Percentiles rank a stretch among this genome's conserved stretches.
These are phyloP conservation scores for Leptinotarsa lineolata DNA, from an alignment of 1,140 invertebrate genomes.

Conservation along the genomic window DNA sequence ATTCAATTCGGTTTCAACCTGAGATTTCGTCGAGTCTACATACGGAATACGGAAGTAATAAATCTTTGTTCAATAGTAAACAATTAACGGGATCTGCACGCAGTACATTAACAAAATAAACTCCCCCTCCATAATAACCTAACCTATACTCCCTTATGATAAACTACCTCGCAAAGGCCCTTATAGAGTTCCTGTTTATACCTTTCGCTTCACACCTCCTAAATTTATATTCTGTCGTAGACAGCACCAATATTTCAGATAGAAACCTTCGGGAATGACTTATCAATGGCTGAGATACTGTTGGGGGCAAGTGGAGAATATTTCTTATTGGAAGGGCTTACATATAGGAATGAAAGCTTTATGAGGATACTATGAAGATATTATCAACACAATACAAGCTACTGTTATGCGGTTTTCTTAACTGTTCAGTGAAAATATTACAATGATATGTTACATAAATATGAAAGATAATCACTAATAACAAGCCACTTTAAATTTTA, in stretches of 20 bases:
- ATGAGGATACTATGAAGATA: too few species aligned
- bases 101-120: slow-evolving; percentile 27
- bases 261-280: slow-evolving; percentile 22
- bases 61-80: slow-evolving; percentile 21
- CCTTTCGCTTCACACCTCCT: slow-evolving; percentile 26
- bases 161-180: slow-evolving; percentile 13
- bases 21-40: neutral
- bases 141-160: slow-evolving; percentile 14
- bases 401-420: too few species aligned
- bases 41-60: slow-evolving; percentile 4
- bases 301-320: neutral
- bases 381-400: too few species aligned
- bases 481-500: too few species aligned
- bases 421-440: too few species aligned
- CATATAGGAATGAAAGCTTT: too few species aligned
- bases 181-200: slow-evolving; percentile 6
- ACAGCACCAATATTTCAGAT: slow-evolving; percentile 34
- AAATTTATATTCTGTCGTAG: slow-evolving; percentile 32
- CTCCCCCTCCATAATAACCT: slow-evolving; percentile 15
- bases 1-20: neutral
- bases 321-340: neutral
- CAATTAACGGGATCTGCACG: slow-evolving; percentile 17
- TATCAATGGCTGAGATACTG: slow-evolving; percentile 17
- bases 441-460: too few species aligned
- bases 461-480: too few species aligned